Evolutionary conservation across 2,113 vertebrate genomes (phyloP), one percentile per base, ranked within the genome.

Genomic region (Oryzias javanicus): DNA sequence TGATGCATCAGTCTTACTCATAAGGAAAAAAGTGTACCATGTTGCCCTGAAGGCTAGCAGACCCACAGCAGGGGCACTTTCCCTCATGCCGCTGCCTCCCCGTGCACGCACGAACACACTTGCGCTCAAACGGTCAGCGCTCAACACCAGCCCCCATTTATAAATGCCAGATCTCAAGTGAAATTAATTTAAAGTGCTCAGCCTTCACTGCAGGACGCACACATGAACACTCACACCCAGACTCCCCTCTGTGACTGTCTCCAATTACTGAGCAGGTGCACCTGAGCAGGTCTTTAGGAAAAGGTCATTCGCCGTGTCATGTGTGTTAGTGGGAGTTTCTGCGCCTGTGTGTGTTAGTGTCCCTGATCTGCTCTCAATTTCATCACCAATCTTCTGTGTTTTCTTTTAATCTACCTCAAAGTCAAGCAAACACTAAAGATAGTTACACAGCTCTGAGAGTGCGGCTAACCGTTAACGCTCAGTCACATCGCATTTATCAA

Each of bases 181-280:
- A 59, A 70, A 70, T 59, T 65, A 51, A 67, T 74, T 54, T 61
- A 64, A 72, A 42, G 56, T 55, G 42, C 27, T 63, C 46, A 70
- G 54, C 70, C 48, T 7, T 48, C 57, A 49, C 46, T 51, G 35
- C 29, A 41, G 41, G 19, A 57, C 60, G 15, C 59, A 27, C 48
- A 29, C 17, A 61, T 18, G 41, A 16, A 41, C 7, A 25, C 24
- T 25, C 7, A 25, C 24, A 61, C 35, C 27, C 41, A 62, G 6
- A 53, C 60, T 14, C 51, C 74, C 75, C 44, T 10, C 57, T 51
- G 74, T 64, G 72, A 74, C 57, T 27, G 71, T 25, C 45, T 67
- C 77, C 79, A 84, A 84, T 86, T 86, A 82, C 61, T 54, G 77
- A 50, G 46, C 58, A 66, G 67, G 63, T 70, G 75, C 67, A 77